Base-by-base conservation (phyloP, 2,797 vertebrate species). In the Enteromius thamalakanensis region DNA sequence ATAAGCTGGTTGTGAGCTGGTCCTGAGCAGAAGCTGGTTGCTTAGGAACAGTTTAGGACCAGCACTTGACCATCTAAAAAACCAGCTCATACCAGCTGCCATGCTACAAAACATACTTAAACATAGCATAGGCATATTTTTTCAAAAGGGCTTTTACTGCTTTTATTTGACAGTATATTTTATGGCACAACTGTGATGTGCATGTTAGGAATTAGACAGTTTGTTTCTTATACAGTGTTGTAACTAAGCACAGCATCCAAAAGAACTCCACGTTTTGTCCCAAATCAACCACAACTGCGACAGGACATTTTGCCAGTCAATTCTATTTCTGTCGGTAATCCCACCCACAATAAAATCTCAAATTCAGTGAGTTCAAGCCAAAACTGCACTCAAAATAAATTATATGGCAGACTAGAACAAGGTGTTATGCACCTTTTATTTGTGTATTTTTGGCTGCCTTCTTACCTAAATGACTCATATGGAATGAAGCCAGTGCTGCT, bases 381-480 rank as follows among this genome's bases (percentile, higher is more conserved):
- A 64, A 47, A 64, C 6, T 29, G 29, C 42, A 34, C 21, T 67
- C 29, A 8, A 29, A 37, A 53, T 53, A 40, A 51, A 67, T n/a
- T 51, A 32, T 67, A 51, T 68, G 26, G 60, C 64, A 37, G 29
- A 32, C 32, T 34, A 42, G 49, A 42, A 45, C 37, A 82, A 9
- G 19, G 32, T 42, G 72, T 51, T 64, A 42, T 47, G 65, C 42
- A 51, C 29, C 32, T 64, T 70, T 80, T 67, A 40, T 76, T 65
- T 79, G 19, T 40, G 74, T 42, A 8, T 64, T 84, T 60, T 32
- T 77, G 62, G 60, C 81, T 37, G 49, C 23, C 26, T 78, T 4
- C 78, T 81, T 78, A 95, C 97, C 97, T 97, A 92, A 98, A 95
- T 8, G 91, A 86, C 80, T 95, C 94, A 87, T 94, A 98, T 17